Evolutionary conservation across 2,888 invertebrate genomes (phyloP), one percentile per base, ranked within the genome.

Genomic region (Acleris sparsana): DNA sequence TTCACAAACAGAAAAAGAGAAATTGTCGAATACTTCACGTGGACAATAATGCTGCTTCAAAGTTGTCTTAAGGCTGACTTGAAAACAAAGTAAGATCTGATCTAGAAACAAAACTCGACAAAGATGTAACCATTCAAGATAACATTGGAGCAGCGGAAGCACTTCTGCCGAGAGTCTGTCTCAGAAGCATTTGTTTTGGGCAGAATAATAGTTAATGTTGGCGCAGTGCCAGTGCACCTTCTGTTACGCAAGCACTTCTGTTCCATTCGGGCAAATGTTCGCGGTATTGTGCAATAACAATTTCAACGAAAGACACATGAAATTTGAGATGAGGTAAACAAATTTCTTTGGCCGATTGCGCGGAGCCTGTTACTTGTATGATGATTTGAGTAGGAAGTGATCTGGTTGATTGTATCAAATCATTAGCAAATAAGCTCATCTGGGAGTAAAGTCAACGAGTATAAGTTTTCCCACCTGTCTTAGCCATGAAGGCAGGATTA

Each of bases 141-240:
- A 66, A 57, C 56, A 49, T 13, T 53, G 57, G 57, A 56, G 49
- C 61, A 61, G 57, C 51, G 62, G 62, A 66, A 62, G 66, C 66
- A 66, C 66, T 66, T 62, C 51, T 51, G 51, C 44, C 25, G 60
- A 49, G 56, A 49, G 60, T 46, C 53, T 62, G 61, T 57, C 61
- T 57, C 48, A 29, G 29, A 13, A 48, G 49, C 60, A 63, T 56
- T 56, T 66, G 57, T 58, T 63, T 52, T 58, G 51, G 57, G 61
- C 60, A 55, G 53, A 60, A 64, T 61, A 61, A 66, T 56, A 56
- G 61, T 61, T 61, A 53, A 49, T 68, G 69, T 74, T 83, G 83
- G 83, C 81, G 33, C 22, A 2, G 2, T 48, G 81, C 83, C 82
- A 83, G 75, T 73, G 70, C 73, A 78, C 78, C 79, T 80, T 73